phyloP scores from a whole-genome alignment of 2,113 vertebrate species.

The Tachysurus fulvidraco region DNA sequence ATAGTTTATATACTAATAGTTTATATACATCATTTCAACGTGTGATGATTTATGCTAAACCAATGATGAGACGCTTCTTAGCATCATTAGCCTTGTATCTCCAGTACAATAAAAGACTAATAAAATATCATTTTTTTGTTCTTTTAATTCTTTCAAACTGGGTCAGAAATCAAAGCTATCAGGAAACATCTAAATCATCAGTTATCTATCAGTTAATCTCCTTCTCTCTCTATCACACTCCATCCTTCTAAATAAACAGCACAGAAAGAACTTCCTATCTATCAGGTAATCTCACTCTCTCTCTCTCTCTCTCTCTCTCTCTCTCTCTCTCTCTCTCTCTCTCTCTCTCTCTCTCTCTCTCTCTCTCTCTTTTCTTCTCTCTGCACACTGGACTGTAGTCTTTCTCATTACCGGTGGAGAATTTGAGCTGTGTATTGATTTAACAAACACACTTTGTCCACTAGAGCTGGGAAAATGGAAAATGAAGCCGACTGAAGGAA shows the following conservation, averaged over 20 bases:
- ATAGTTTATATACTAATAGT: too few species aligned
- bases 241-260: constrained; percentile 27
- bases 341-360: background rate
- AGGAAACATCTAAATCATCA: background rate
- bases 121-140: background rate
- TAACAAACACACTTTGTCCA: constrained; percentile 34
- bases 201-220: background rate
- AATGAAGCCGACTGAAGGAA: constrained; percentile 25
- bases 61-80: background rate
- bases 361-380: background rate
- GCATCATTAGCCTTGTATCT: background rate
- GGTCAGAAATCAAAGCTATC: background rate
- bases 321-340: background rate
- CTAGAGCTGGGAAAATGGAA: constrained; percentile 30
- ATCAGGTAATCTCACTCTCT: constrained; percentile 7
- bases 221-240: background rate
- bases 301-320: background rate
- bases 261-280: constrained; percentile 8
- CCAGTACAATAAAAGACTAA: background rate
- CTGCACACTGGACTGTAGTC: constrained; percentile 24
- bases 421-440: constrained; percentile 48
- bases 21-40: background rate
- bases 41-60: constrained; percentile 5
- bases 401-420: constrained; percentile 39
- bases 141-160: background rate